These are phyloP conservation scores for Cetoscarus ocellatus DNA, from an alignment of 2,797 vertebrate genomes.

Conservation along the genomic window DNA sequence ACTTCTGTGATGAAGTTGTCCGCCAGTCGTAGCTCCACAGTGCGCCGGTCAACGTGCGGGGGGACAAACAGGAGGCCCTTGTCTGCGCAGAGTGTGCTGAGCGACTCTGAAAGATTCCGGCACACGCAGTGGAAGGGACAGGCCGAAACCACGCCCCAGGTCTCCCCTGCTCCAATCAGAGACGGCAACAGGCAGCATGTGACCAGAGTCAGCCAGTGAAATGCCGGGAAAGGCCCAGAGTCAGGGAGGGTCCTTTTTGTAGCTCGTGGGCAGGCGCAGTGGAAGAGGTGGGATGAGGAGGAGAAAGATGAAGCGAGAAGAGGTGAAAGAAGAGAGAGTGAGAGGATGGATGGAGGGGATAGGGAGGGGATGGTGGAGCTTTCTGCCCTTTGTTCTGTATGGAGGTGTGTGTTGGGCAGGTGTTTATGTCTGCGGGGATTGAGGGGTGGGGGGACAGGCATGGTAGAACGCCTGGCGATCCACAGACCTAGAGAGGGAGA, in stretches of 20 bases:
- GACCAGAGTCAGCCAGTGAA: slow-evolving; percentile 83
- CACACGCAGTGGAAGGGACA: slow-evolving; percentile 95
- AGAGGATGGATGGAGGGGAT: slow-evolving; percentile 48
- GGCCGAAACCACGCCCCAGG: slow-evolving; percentile 87
- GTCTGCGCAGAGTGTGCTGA: slow-evolving; percentile 94
- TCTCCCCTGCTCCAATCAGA: slow-evolving; percentile 85
- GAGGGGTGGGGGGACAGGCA: slow-evolving; percentile 84
- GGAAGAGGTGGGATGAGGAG: slow-evolving; percentile 62
- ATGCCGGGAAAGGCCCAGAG: slow-evolving; percentile 55
- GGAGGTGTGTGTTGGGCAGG: slow-evolving; percentile 65
- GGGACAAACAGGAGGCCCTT: slow-evolving; percentile 94
- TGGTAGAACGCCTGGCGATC: slow-evolving; percentile 84
- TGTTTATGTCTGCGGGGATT: slow-evolving; percentile 73
- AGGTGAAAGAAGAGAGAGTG: slow-evolving; percentile 47
- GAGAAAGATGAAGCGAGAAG: slow-evolving; percentile 55
- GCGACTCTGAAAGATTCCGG: slow-evolving; percentile 93
- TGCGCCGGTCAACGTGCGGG: slow-evolving; percentile 92
- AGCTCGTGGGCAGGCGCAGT: slow-evolving; percentile 64
- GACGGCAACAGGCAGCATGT: slow-evolving; percentile 82
- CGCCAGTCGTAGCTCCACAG: slow-evolving; percentile 92
- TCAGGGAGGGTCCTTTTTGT: slow-evolving; percentile 57
- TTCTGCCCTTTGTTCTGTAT: slow-evolving; percentile 53
- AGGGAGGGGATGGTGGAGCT: slow-evolving; percentile 31
- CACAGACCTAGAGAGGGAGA: slow-evolving; percentile 81
- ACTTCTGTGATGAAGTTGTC: slow-evolving; percentile 94